Percentiles rank a stretch among this genome's conserved stretches.
Conservation (phyloP, 1,140 invertebrate genomes). For the Caenorhabditis tropicalis region DNA sequence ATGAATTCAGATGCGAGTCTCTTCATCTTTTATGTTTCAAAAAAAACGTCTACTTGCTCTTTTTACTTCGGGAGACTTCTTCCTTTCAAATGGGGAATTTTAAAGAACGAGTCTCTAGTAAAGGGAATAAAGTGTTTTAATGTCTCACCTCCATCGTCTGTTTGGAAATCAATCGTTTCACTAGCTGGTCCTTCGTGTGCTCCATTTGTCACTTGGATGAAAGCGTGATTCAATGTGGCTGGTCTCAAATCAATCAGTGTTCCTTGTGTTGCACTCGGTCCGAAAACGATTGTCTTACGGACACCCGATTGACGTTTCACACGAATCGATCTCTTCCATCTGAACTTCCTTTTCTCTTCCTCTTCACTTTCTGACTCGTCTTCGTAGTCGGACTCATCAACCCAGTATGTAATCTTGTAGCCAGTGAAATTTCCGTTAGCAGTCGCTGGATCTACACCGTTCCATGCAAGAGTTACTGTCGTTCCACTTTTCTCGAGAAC, state of each 20-base stretch:
- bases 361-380: slow-evolving; percentile 51
- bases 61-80: background rate
- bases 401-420: slow-evolving; percentile 78
- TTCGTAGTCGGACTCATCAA: slow-evolving; percentile 62
- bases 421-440: slow-evolving; percentile 86
- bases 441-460: slow-evolving; percentile 65
- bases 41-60: background rate
- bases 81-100: background rate
- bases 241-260: slow-evolving; percentile 87
- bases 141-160: slow-evolving; percentile 83
- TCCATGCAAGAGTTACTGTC: slow-evolving; percentile 67
- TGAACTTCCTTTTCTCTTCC: slow-evolving; percentile 34
- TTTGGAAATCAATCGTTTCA: slow-evolving; percentile 83
- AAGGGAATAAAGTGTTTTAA: background rate
- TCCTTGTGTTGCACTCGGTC: slow-evolving; percentile 79
- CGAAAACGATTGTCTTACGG: slow-evolving; percentile 81
- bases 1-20: background rate
- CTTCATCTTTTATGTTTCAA: background rate
- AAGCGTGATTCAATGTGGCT: slow-evolving; percentile 86
- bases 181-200: slow-evolving; percentile 87
- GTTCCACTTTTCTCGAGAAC: slow-evolving; percentile 56
- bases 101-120: background rate
- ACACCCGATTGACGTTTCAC: slow-evolving; percentile 6
- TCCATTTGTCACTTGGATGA: slow-evolving; percentile 88
- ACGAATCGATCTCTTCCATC: slow-evolving; percentile 29